These are phyloP conservation scores for Polydesmus complanatus DNA, from an alignment of 2,888 invertebrate species.

Conservation along the genomic window DNA sequence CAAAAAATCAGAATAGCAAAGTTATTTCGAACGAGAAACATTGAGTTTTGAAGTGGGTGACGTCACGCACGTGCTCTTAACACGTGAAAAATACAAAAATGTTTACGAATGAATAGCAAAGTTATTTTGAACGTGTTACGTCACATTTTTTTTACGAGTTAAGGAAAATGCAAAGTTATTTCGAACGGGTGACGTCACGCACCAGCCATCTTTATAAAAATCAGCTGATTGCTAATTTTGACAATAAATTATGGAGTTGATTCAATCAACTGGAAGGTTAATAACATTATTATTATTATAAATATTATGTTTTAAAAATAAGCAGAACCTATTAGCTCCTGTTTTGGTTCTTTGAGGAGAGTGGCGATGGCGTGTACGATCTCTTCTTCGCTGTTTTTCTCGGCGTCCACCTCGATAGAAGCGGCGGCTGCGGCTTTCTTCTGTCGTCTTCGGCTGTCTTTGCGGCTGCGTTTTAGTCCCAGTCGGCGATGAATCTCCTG, in stretches of 20 bases:
- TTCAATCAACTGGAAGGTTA: background rate
- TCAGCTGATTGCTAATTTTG: too few species aligned
- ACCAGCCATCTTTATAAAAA: too few species aligned
- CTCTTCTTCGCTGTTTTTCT: constrained; percentile 8
- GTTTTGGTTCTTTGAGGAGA: constrained; percentile 6
- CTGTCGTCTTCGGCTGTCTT: background rate
- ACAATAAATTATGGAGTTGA: background rate
- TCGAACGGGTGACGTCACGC: too few species aligned
- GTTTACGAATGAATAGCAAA: too few species aligned
- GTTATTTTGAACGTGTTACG: too few species aligned
- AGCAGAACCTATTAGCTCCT: constrained; percentile 7
- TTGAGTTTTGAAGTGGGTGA: too few species aligned
- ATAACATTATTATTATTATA: too few species aligned
- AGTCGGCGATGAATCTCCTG: background rate
- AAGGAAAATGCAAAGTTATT: too few species aligned
- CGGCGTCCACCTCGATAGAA: background rate
- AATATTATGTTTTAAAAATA: background rate
- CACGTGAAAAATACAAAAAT: constrained; percentile 19
- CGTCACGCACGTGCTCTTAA: too few species aligned
- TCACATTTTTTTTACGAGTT: too few species aligned
- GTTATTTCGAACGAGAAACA: too few species aligned
- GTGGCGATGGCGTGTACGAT: background rate
- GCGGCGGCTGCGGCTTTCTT: background rate
- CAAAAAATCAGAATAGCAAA: too few species aligned
- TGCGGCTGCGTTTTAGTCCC: constrained; percentile 4